Evolutionary conservation across 2,797 vertebrate genomes (phyloP).

Genomic region (Intellagama lesueurii): DNA sequence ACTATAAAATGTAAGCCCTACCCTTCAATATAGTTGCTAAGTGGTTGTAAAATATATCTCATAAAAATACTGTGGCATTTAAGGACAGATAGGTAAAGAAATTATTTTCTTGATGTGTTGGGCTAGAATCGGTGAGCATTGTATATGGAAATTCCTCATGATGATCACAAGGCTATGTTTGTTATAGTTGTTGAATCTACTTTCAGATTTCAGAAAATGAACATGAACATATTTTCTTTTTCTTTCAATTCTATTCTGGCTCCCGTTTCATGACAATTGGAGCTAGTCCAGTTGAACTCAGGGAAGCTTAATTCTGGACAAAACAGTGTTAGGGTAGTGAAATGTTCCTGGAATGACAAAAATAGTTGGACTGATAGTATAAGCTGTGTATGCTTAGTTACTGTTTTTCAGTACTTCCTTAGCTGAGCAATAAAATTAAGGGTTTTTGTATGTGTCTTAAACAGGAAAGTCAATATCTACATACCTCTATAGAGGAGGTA

Average conservation of each 20-base stretch:
- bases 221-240: no score
- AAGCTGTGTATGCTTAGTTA: not conserved
- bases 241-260: not conserved
- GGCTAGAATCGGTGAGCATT: no score
- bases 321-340: not conserved
- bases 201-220: not conserved
- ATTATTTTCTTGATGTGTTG: not conserved
- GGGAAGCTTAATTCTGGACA: not conserved
- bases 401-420: not conserved
- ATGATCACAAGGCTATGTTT: not conserved
- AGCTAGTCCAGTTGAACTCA: not conserved
- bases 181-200: not conserved
- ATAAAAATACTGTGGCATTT: not conserved
- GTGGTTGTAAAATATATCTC: not conserved
- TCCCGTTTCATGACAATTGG: no score
- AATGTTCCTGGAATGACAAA: not conserved
- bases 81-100: not conserved
- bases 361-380: not conserved
- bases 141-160: not conserved
- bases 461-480: constrained; percentile 77
- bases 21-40: not conserved
- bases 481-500: constrained; percentile 75
- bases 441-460: constrained; percentile 64
- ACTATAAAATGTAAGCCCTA: not conserved
- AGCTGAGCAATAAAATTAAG: constrained; percentile 29